Conservation (phyloP, 2,888 invertebrate species). For the Hemicrepidius hirtus region DNA sequence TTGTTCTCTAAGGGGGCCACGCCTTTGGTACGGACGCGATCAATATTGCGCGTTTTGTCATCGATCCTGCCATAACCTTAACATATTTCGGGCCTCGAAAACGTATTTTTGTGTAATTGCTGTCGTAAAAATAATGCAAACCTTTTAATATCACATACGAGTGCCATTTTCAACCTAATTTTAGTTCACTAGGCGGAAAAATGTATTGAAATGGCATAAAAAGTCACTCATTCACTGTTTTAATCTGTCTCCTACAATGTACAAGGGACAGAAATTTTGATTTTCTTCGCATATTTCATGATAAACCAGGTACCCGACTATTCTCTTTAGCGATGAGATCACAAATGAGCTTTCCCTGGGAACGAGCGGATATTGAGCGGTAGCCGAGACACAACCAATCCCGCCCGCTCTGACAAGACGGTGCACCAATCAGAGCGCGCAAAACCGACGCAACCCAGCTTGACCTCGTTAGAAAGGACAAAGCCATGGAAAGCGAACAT, state of each 20-base stretch:
- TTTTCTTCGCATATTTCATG: constrained; percentile 69
- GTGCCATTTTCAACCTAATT: constrained; percentile 71
- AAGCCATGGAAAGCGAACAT: constrained; percentile 17
- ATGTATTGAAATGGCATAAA: constrained; percentile 71
- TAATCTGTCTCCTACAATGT: constrained; percentile 69
- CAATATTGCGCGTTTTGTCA: constrained; percentile 32
- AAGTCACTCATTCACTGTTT: constrained; percentile 72
- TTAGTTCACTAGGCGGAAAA: constrained; percentile 71
- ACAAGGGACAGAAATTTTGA: constrained; percentile 69
- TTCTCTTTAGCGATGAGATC: constrained; percentile 72
- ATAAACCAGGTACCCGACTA: constrained; percentile 69
- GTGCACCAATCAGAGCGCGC: constrained; percentile 60
- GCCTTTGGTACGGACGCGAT: constrained; percentile 35
- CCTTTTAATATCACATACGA: constrained; percentile 72
- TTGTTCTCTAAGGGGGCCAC: constrained; percentile 35
- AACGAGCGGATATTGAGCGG: constrained; percentile 65
- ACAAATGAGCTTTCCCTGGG: constrained; percentile 70
- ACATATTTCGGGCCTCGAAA: constrained; percentile 68
- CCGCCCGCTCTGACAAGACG: constrained; percentile 47
- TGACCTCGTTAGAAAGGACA: constrained; percentile 44
- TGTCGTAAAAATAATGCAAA: constrained; percentile 72
- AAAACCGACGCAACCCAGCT: constrained; percentile 26
- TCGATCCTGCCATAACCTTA: constrained; percentile 62
- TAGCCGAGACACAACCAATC: constrained; percentile 63
- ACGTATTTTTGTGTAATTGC: constrained; percentile 64